Evolutionary conservation across 2,888 invertebrate genomes (phyloP), one percentile per base, ranked within the genome.

Genomic region (Ennomos quercinarius): DNA sequence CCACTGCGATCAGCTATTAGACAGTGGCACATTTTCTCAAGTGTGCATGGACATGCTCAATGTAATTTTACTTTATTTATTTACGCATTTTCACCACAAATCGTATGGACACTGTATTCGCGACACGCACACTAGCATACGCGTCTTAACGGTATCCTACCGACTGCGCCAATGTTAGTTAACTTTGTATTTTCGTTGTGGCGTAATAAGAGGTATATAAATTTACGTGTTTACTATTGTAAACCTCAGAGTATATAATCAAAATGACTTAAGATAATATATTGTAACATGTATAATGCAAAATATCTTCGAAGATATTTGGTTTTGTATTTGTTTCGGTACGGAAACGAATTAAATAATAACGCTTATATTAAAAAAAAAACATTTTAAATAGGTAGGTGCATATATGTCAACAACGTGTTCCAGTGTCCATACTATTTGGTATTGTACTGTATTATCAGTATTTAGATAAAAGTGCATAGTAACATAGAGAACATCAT

Each of bases 1-100:
- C 84, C 87, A 91, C 89, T 90, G 91, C 86, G 87, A 90, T 76
- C 75, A 75, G 70, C 76, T 87, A 72, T 68, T 84, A 68, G 77
- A 80, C 50, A 83, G 80, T 64, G 83, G 82, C 74, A 78, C 80
- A 64, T 81, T 78, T 72, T 72, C 82, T 73, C 82, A 87, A 79
- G 70, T 77, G 66, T 90, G 89, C 86, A 78, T 87, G 85, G 89
- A 89, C 39, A 70, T 89, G 70, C 69, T 86, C 61, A 77, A 80
- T 77, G 89, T 89, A 88, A 88, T 67, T 70, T 68, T 57, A 63
- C 63, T 66, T 58, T 50, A 53, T 35, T 58, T 64, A 62, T 68
- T 53, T 57, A 46, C 37, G 10, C 49, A 66, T 62, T 11, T 36
- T 39, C 49, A 53, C 9, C n/a, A 39, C 56, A 57, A 59, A 17